These are phyloP conservation scores for Ispidina lecontei DNA, from an alignment of 2,797 vertebrate species.

Conservation along the genomic window DNA sequence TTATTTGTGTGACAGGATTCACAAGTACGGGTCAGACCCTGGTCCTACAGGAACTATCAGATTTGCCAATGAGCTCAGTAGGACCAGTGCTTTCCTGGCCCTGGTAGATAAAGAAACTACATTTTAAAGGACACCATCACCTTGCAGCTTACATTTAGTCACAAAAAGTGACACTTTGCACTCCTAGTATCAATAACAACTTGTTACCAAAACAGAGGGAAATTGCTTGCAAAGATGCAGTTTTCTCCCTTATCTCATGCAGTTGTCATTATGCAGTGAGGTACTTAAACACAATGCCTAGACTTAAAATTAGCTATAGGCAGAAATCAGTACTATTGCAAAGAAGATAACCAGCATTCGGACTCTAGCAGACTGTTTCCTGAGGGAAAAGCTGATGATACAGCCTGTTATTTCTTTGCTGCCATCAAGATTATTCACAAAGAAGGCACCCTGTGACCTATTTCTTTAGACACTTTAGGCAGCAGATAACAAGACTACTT, in stretches of 20 bases:
- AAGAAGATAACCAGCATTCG: background rate
- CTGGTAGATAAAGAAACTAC: background rate
- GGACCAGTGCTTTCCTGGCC: background rate
- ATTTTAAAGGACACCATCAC: background rate
- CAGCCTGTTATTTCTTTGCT: background rate
- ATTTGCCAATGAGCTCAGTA: background rate
- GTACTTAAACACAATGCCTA: background rate
- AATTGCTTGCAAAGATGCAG: background rate
- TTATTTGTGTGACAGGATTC: constrained; percentile 38
- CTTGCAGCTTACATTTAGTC: background rate
- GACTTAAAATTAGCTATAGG: background rate
- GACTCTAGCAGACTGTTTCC: background rate
- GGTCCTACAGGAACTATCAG: background rate
- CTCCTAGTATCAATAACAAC: background rate
- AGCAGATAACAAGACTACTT: background rate
- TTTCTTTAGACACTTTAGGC: background rate
- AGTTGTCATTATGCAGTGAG: background rate
- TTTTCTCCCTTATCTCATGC: background rate
- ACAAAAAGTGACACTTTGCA: background rate
- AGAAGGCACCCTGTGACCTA: background rate
- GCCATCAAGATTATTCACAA: background rate
- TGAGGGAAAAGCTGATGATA: background rate
- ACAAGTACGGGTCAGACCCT: background rate
- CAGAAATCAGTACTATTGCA: background rate
- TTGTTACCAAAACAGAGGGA: background rate